Evolutionary conservation across 2,797 vertebrate genomes (phyloP).

Genomic region (Austrolebias charrua): DNA sequence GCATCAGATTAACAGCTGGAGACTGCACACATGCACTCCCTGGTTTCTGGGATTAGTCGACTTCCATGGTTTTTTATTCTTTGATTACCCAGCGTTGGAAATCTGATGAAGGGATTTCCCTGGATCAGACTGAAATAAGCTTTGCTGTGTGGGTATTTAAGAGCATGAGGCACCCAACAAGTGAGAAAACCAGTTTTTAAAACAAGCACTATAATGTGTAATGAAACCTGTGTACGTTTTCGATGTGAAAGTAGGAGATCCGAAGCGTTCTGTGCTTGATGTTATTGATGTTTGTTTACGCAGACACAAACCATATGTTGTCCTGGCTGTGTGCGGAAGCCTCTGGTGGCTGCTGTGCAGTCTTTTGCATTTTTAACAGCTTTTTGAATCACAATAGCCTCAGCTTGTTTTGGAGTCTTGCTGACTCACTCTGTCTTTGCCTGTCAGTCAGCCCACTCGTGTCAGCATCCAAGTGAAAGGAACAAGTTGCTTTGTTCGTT

Average conservation of each 20-base stretch:
- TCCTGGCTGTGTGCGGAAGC: slow-evolving; percentile 6
- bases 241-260: not conserved
- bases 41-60: slow-evolving; percentile 43
- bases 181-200: not conserved
- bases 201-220: slow-evolving; percentile 1
- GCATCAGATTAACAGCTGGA: slow-evolving; percentile 46
- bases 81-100: slow-evolving; percentile 56
- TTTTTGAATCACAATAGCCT: slow-evolving; percentile 52
- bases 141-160: slow-evolving; percentile 10
- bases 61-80: slow-evolving; percentile 59
- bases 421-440: slow-evolving; percentile 50
- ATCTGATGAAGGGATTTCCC: slow-evolving; percentile 60
- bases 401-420: slow-evolving; percentile 43
- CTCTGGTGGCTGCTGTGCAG: slow-evolving; percentile 11
- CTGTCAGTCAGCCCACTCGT: slow-evolving; percentile 58
- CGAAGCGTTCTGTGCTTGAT: not conserved
- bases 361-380: slow-evolving; percentile 22
- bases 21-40: slow-evolving; percentile 8
- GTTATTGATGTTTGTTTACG: not conserved
- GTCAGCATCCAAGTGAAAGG: slow-evolving; percentile 46
- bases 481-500: slow-evolving; percentile 50
- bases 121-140: slow-evolving; percentile 54
- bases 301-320: not conserved
- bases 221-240: not conserved
- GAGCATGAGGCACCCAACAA: slow-evolving; percentile 16